Base-by-base conservation (phyloP, 2,888 invertebrate genomes). In the Synergus gifuensis region DNA sequence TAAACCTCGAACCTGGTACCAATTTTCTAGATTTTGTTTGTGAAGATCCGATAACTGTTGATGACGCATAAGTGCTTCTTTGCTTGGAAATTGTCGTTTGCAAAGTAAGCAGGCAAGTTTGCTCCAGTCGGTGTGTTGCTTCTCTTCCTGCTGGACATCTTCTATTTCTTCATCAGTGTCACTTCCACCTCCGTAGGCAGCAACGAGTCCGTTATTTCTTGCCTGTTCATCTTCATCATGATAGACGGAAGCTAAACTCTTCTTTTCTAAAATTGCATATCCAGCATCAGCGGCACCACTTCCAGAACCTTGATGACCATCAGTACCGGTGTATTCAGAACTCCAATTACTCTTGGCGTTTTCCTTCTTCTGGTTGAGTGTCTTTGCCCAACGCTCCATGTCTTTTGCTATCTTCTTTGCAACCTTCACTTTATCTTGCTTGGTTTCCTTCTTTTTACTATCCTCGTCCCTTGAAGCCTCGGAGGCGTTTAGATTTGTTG, bases 361-460 rank as follows among this genome's bases (percentile, higher is more conserved):
- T 83, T 98, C 97, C 91, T 99, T 99, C 93, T 98, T 98, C 91
- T 99, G 98, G 91, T 99, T 99, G 84, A 99, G 93, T 14, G 98
- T 98, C 88, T 99, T 98, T 0, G 99, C 99, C 99, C 99, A 99
- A 81, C 96, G 94, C 89, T 96, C 96, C 97, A 97, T 97, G 87
- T 97, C 97, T 92, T 99, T 99, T 0, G 98, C 98, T 86, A 99
- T 98, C 92, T 98, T 98, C 91, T 99, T 98, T 7, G 99, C 99
- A 14, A 98, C 98, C 93, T 98, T 98, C 0, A 98, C 98, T 93
- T 98, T 98, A 87, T 98, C 98, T 82, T 97, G 97, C 87, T 97
- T 97, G 67, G 94, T 95, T 86, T 95, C 95, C 87, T 95, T 95
- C 82, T 94, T 94, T 91, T 96, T 97, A 92, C 95, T 95, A 83